Evolutionary conservation across 2,113 vertebrate genomes (phyloP).

Genomic region (Clarias gariepinus): DNA sequence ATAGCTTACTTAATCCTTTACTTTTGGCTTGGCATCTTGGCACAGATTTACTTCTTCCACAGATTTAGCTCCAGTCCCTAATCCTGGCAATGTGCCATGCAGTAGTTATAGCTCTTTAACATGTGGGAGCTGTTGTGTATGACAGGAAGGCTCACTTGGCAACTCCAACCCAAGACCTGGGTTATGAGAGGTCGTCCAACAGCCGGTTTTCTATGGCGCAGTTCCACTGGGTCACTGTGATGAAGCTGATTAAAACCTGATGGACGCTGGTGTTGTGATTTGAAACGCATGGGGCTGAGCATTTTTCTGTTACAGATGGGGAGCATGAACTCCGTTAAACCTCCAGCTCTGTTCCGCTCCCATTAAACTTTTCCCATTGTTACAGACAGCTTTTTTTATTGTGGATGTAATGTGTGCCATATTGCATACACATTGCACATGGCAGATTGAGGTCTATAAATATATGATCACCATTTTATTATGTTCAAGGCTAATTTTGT

Average conservation of each 20-base stretch:
- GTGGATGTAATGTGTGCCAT: background rate
- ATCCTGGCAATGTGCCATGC: conserved; percentile 17
- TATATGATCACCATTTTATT: background rate
- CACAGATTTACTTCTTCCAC: conserved; percentile 17
- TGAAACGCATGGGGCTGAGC: conserved; percentile 12
- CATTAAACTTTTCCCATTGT: background rate
- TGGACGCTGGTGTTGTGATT: conserved; percentile 17
- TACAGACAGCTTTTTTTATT: background rate
- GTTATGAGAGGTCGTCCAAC: conserved; percentile 43
- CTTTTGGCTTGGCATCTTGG: conserved; percentile 5
- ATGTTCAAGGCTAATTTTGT: background rate
- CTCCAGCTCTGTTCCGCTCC: background rate
- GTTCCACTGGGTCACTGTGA: conserved; percentile 30
- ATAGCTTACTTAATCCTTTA: background rate
- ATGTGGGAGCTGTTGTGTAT: conserved; percentile 31
- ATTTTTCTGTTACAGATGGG: background rate
- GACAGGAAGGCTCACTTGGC: conserved; percentile 42
- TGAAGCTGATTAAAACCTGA: conserved; percentile 47
- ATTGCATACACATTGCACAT: background rate
- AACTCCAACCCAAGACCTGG: conserved; percentile 39
- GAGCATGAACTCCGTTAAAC: background rate
- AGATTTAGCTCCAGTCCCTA: background rate
- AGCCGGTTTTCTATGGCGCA: conserved; percentile 36
- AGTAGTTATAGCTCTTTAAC: conserved; percentile 38
- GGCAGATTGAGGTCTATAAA: background rate